Conservation (phyloP, 2,113 vertebrate species). For the Condylura cristata region DNA sequence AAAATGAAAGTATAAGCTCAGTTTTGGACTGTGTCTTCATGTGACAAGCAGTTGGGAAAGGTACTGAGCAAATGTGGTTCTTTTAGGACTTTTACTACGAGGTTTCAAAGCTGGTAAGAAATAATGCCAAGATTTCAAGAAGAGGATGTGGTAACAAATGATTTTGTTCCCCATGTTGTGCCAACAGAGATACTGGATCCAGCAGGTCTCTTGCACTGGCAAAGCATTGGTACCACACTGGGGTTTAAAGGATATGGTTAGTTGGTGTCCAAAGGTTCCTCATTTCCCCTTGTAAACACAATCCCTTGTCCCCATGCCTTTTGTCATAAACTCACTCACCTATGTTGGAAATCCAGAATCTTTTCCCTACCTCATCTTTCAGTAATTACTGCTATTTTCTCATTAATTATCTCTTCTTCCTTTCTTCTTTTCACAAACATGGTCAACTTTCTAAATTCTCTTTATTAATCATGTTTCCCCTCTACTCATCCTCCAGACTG, state of each 20-base stretch:
- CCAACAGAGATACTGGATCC: background rate
- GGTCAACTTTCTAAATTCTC: background rate
- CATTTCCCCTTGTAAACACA: background rate
- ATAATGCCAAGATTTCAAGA: background rate
- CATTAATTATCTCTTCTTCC: background rate
- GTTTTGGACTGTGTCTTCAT: background rate
- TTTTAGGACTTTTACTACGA: background rate
- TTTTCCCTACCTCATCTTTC: background rate
- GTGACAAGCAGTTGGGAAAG: background rate
- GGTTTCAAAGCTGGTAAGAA: background rate
- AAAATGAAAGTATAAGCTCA: background rate
- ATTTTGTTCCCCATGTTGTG: background rate
- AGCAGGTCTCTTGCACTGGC: background rate
- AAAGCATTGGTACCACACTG: background rate
- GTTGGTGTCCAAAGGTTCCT: background rate
- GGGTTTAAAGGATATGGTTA: background rate
- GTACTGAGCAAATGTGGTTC: background rate
- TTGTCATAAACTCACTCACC: rapidly evolving
- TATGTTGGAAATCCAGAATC: background rate
- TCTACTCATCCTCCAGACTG: background rate
- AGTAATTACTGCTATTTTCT: background rate
- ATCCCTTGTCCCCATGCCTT: background rate
- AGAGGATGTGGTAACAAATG: background rate
- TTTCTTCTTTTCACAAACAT: background rate
- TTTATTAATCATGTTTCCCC: background rate